Evolutionary conservation across 2,888 invertebrate genomes (phyloP), one percentile per base, ranked within the genome.

Genomic region (Acleris cristana): DNA sequence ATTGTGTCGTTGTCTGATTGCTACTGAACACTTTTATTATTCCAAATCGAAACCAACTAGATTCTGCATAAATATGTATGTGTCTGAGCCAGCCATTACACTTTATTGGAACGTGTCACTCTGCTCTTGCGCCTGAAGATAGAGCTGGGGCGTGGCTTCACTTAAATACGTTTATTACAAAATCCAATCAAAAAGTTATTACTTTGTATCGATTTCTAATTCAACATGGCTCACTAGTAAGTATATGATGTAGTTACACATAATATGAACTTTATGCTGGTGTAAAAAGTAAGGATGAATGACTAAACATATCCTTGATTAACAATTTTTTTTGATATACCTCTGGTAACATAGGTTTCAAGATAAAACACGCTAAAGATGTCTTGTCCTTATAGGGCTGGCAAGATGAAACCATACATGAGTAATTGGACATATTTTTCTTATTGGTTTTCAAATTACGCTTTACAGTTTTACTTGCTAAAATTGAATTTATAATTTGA

Each of bases 1-100:
- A 85, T 73, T 65, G 74, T 75, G 73, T 77, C 74, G 75, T 76
- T 80, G 78, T 81, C 78, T 75, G 78, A 81, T 79, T 79, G 79
- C 78, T 69, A 73, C 71, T 69, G 72, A 74, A 74, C 69, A 70
- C 76, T 78, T 79, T 79, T 78, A 79, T 79, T 71, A 71, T 68
- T 65, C 62, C 49, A 30, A 63, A 53, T 67, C 58, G 63, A 62
- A 67, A 53, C 53, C 53, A 53, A 58, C 58, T 48, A 48, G 63
- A 58, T 63, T 53, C 45, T 63, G 67, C 62, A 67, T 67, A 67
- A 63, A 67, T 67, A 67, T 67, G 67, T 63, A 66, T 62, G 57
- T 57, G 57, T 67, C 62, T 48, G 57, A 63, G 62, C 52, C 19
- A 53, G 67, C 62, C 57, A 67, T 67, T 67, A 67, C 67, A 62